Percentiles rank a stretch among this genome's conserved stretches.
These are phyloP conservation scores for Cyclophora punctaria DNA, from an alignment of 2,888 invertebrate genomes.

Conservation along the genomic window DNA sequence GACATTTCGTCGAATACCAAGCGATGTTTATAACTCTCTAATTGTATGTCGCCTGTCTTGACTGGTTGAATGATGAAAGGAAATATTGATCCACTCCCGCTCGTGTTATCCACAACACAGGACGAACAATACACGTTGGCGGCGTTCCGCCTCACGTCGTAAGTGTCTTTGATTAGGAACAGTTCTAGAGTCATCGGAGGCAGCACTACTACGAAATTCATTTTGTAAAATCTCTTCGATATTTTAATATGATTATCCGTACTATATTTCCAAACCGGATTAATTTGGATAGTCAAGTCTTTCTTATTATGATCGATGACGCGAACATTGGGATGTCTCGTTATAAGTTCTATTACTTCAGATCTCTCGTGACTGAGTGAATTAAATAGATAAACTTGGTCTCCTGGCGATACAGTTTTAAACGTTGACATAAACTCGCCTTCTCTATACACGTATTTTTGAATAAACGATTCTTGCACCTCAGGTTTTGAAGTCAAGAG, in stretches of 20 bases:
- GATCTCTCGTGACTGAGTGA: conserved; percentile 85
- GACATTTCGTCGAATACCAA: conserved; percentile 86
- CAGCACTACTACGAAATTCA: conserved; percentile 83
- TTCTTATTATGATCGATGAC: conserved; percentile 80
- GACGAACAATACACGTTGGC: conserved; percentile 46
- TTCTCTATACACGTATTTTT: conserved; percentile 55
- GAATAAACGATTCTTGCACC: conserved; percentile 77
- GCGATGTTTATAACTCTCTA: conserved; percentile 87
- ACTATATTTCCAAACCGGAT: conserved; percentile 55
- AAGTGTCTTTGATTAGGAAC: conserved; percentile 70
- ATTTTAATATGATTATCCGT: conserved; percentile 42
- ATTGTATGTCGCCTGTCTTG: conserved; percentile 84
- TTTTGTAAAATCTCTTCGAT: conserved; percentile 70
- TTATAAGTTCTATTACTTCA: conserved; percentile 83
- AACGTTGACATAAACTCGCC: conserved; percentile 56
- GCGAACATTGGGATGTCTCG: conserved; percentile 81
- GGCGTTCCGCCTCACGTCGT: conserved; percentile 45
- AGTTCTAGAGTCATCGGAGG: conserved; percentile 84
- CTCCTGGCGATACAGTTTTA: conserved; percentile 71
- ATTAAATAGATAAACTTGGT: conserved; percentile 86
- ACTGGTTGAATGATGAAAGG: conserved; percentile 77
- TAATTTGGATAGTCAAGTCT: conserved; percentile 60
- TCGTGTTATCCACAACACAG: conserved; percentile 40
- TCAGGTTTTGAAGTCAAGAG: conserved; percentile 83
- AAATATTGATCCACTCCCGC: conserved; percentile 23